Evolutionary conservation across 2,113 vertebrate species (phyloP).

Genomic region (Erpornis zantholeuca): DNA sequence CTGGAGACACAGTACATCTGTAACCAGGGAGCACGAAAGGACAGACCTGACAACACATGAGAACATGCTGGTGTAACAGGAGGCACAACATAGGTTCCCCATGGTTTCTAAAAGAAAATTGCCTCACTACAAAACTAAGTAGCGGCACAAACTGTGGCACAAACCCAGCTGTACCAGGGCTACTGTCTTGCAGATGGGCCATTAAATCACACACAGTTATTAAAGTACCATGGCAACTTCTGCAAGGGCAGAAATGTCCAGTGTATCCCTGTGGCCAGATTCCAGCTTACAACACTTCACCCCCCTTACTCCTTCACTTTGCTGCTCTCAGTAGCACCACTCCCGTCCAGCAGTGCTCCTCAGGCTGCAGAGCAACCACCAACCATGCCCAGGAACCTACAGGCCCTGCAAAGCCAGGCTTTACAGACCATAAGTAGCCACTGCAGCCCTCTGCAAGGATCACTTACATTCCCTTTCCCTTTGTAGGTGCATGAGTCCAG

Average conservation of each 20-base stretch:
- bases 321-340: accelerated
- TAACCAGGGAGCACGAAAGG: neutral
- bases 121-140: neutral
- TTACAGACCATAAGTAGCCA: accelerated
- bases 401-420: neutral
- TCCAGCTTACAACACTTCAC: neutral
- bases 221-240: constrained; percentile 39
- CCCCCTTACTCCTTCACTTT: neutral
- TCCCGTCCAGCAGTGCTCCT: neutral
- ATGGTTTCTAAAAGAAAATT: neutral
- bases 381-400: accelerated
- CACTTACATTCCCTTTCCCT: neutral
- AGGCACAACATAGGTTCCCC: neutral
- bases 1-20: neutral
- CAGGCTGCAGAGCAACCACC: neutral
- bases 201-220: neutral
- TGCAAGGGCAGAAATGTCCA: neutral
- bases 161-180: neutral
- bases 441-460: neutral
- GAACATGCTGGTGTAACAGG: neutral
- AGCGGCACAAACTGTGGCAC: neutral
- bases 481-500: neutral
- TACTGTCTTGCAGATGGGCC: neutral
- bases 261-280: neutral
- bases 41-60: neutral